Conservation (phyloP, 30 jellyfish, hydroid and myxozoan genomes). For the Hydra vulgaris region DNA sequence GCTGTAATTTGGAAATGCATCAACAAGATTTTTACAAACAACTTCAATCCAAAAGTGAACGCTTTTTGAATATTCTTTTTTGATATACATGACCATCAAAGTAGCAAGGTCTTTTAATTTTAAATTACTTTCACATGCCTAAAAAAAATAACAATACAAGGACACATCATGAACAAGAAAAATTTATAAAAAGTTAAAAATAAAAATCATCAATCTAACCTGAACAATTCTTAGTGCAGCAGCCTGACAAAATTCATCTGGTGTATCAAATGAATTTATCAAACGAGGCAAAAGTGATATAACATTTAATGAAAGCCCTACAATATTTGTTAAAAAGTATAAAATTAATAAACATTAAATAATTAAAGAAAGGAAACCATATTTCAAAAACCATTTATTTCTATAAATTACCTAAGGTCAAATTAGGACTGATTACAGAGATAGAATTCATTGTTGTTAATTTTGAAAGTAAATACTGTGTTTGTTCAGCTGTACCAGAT, state of each 20-base stretch:
- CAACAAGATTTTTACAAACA: slow-evolving; percentile 86
- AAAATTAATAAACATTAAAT: not conserved
- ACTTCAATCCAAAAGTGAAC: slow-evolving; percentile 93
- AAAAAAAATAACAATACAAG: not conserved
- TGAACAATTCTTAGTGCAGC: slow-evolving; percentile 63
- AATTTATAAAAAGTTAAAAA: not conserved
- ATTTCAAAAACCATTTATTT: too few species aligned
- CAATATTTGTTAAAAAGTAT: too few species aligned
- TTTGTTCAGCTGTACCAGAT: slow-evolving; percentile 79
- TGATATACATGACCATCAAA: slow-evolving; percentile 67
- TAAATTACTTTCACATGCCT: slow-evolving; percentile 84
- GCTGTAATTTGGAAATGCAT: slow-evolving; percentile 84
- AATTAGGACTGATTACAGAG: slow-evolving; percentile 86
- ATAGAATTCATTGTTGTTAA: slow-evolving; percentile 66
- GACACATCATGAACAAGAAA: not conserved
- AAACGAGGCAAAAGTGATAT: slow-evolving; percentile 79
- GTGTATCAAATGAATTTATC: slow-evolving; percentile 66
- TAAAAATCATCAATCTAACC: slow-evolving; percentile 3
- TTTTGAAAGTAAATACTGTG: slow-evolving; percentile 68
- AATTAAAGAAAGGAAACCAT: not conserved
- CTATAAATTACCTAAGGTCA: slow-evolving; percentile 63
- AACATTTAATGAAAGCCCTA: slow-evolving; percentile 83
- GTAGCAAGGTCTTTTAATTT: slow-evolving; percentile 65
- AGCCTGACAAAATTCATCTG: slow-evolving; percentile 59
- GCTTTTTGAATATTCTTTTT: slow-evolving; percentile 78